Evolutionary conservation across 2,888 invertebrate genomes (phyloP), one percentile per base, ranked within the genome.

Genomic region (Lamellibrachia satsuma): DNA sequence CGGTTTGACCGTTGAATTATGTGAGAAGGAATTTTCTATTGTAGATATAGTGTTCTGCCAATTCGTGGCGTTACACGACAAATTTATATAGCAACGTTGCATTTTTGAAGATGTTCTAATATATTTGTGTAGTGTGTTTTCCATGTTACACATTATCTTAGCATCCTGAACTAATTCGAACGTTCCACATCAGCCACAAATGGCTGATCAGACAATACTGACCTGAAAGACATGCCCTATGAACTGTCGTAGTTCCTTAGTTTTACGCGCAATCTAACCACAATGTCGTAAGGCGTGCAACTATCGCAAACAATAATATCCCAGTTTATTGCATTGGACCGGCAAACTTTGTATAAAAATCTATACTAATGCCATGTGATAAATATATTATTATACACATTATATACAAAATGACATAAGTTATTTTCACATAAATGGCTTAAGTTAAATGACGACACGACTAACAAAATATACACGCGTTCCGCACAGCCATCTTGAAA

Each of bases 231-330:
- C 75, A 22, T 75, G 22, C 75, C 75, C 75, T 75, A 22, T 75
- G 75, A 75, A 75, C 75, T 75, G 1, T 39, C n/a, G 22, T 75
- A 75, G 75, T 75, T 75, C 4, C 75, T 22, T n/a, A 75, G 75
- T 75, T 75, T 22, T 22, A 75, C 75, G 15, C 75, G 75, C 75
- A 75, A 75, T 75, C 75, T 75, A 75, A 75, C 75, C 75, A 75
- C 22, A 75, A 15, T 75, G 75, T 3, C n/a, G n/a, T 22, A 75
- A 75, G 75, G 75, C 75, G n/a, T 22, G 75, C 75, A 75, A 75
- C 75, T 75, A 75, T 75, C 75, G 75, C 75, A 75, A 75, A 75
- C 75, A 75, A 75, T 75, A 75, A 75, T 75, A 75, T 75, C n/a
- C 22, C 75, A 75, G 22, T 6, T 15, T 75, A 22, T 75, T 75